Evolutionary conservation across 2,888 invertebrate genomes (phyloP).

Genomic region (Blomia tropicalis): DNA sequence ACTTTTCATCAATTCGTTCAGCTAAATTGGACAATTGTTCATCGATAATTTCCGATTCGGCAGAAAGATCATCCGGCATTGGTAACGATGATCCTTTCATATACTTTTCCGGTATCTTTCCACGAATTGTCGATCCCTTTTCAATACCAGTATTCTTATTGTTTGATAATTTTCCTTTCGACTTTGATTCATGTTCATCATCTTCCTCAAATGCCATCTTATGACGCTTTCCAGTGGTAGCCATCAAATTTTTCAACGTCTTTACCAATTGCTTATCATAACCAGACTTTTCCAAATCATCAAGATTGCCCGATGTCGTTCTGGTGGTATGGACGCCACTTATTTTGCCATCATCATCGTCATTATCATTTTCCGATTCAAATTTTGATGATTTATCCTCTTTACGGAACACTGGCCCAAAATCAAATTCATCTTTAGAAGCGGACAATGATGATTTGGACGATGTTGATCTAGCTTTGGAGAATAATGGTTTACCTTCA

Average conservation of each 20-base stretch:
- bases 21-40: not conserved
- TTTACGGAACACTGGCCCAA: not conserved
- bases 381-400: not conserved
- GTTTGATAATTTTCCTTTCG: not conserved
- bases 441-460: not conserved
- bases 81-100: not conserved
- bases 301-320: not conserved
- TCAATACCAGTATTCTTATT: not conserved
- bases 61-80: not conserved
- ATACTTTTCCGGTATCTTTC: constrained; percentile 13
- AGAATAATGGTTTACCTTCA: not conserved
- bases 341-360: not conserved
- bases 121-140: not conserved
- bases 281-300: constrained; percentile 5
- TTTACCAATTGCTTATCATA: constrained; percentile 22
- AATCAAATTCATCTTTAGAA: not conserved
- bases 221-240: constrained; percentile 15
- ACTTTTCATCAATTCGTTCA: not conserved
- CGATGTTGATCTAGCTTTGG: too few species aligned
- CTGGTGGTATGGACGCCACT: not conserved
- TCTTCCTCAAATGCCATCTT: constrained; percentile 13
- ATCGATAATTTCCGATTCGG: not conserved
- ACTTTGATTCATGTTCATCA: not conserved
- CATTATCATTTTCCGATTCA: not conserved
- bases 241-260: constrained; percentile 21